These are phyloP conservation scores for Daktulosphaira vitifoliae DNA, from an alignment of 1,140 invertebrate genomes.

Conservation along the genomic window DNA sequence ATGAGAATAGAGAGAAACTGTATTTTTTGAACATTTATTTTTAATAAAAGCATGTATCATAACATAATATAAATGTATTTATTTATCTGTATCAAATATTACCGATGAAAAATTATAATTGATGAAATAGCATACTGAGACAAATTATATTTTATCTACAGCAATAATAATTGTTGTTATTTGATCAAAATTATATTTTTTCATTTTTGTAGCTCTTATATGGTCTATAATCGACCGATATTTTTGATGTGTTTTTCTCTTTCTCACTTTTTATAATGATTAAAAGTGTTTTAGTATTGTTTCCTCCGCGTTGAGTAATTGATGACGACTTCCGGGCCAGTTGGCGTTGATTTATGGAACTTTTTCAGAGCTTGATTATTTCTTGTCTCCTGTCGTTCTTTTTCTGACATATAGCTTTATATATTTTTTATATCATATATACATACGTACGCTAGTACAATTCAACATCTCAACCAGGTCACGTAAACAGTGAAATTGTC, in stretches of 20 bases:
- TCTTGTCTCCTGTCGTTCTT: constrained; percentile 25
- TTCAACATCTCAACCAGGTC: constrained; percentile 29
- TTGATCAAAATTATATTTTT: too few species aligned
- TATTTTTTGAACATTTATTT: too few species aligned
- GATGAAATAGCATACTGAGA: too few species aligned
- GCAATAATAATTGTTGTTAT: too few species aligned
- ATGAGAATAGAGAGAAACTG: too few species aligned
- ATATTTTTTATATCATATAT: constrained; percentile 7
- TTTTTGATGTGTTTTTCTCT: not conserved
- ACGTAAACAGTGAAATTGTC: constrained; percentile 28
- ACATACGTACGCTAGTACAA: constrained; percentile 22
- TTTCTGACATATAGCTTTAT: not conserved
- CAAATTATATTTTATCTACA: too few species aligned
- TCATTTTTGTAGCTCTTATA: too few species aligned
- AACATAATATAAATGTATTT: too few species aligned
- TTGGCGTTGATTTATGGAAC: constrained; percentile 34
- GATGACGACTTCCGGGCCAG: constrained; percentile 32
- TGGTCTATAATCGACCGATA: too few species aligned
- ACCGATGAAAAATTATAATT: too few species aligned
- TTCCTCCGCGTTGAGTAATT: constrained; percentile 23
- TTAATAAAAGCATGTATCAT: too few species aligned
- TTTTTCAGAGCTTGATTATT: constrained; percentile 30
- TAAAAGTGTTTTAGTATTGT: constrained; percentile 21
- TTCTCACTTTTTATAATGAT: constrained; percentile 18
- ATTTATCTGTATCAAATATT: too few species aligned